Evolutionary conservation across 2,113 vertebrate species (phyloP).

Genomic region (Phrynosoma blainvillii): DNA sequence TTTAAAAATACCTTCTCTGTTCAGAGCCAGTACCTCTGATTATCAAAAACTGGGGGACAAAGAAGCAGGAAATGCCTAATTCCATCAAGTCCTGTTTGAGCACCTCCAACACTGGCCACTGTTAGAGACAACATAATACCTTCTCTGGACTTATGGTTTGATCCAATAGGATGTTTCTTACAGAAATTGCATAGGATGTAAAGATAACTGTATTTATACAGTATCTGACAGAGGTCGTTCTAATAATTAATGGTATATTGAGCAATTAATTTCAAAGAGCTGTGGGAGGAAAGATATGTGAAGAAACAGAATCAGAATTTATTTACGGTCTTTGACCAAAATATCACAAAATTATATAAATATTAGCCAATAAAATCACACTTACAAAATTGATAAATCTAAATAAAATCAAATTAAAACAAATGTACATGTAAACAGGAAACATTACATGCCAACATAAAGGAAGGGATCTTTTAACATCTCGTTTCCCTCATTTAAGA

Average conservation of each 20-base stretch:
- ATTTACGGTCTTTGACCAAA: too few relatives aligned
- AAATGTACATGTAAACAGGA: too few relatives aligned
- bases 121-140: background rate
- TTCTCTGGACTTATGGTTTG: background rate
- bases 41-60: background rate
- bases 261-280: constrained; percentile 26
- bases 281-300: constrained; percentile 41
- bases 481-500: too few relatives aligned
- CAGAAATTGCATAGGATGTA: background rate
- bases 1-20: background rate
- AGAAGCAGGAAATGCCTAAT: too few relatives aligned
- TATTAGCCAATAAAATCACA: too few relatives aligned
- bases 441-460: too few relatives aligned
- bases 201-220: background rate
- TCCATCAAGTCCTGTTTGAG: background rate
- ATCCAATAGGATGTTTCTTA: background rate
- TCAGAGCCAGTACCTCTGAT: background rate
- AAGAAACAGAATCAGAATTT: too few relatives aligned
- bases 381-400: too few relatives aligned
- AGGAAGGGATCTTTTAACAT: too few relatives aligned
- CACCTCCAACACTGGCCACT: background rate
- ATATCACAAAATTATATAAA: too few relatives aligned
- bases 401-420: too few relatives aligned
- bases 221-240: background rate
- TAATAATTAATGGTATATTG: constrained; percentile 51